Conservation (phyloP, 1,140 invertebrate species). For the Leptopilina clavipes region DNA sequence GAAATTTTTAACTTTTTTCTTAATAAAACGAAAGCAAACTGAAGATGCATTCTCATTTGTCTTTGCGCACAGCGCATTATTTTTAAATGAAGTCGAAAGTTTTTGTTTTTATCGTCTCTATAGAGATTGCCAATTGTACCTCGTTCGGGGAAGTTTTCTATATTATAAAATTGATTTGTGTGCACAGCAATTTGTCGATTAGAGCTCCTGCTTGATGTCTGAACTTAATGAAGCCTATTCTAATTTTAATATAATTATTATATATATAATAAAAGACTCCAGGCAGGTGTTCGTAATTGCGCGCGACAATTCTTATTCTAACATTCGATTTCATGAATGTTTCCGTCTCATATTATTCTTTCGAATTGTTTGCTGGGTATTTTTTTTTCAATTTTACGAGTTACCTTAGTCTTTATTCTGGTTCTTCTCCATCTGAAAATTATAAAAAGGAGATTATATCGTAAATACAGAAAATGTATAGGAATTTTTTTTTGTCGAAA, state of each 20-base stretch:
- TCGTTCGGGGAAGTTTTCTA: conserved; percentile 53
- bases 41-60: background rate
- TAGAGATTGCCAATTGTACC: conserved; percentile 43
- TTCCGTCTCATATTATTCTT: conserved; percentile 12
- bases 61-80: conserved; percentile 6
- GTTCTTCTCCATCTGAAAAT: conserved; percentile 63
- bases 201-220: conserved; percentile 47
- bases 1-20: background rate
- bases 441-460: background rate
- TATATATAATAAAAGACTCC: conserved; percentile 43
- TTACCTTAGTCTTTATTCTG: conserved; percentile 57
- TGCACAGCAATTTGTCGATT: conserved; percentile 39
- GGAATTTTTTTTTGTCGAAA: no score
- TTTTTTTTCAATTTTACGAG: background rate
- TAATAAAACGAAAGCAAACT: conserved; percentile 9
- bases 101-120: conserved; percentile 1
- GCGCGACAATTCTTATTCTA: conserved; percentile 7
- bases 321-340: conserved; percentile 13
- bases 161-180: conserved; percentile 38
- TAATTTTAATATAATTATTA: conserved; percentile 53
- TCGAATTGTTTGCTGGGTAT: background rate
- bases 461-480: background rate
- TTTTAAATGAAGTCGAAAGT: background rate
- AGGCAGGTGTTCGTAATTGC: conserved; percentile 47
- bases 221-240: conserved; percentile 43